Evolutionary conservation across 2,888 invertebrate genomes (phyloP), one percentile per base, ranked within the genome.

Genomic region (Chrysolina oricalcia): DNA sequence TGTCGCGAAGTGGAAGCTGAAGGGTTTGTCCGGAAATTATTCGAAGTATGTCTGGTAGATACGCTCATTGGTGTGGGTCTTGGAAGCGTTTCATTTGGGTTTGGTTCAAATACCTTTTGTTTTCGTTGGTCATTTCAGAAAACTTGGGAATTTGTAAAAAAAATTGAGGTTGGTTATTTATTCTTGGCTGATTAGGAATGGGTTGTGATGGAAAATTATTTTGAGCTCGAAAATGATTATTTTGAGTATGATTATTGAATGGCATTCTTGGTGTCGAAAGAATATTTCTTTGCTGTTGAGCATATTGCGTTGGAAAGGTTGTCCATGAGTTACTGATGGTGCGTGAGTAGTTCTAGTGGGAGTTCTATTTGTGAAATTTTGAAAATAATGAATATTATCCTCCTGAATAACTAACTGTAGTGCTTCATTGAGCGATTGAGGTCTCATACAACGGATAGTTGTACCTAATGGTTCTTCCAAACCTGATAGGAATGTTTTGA

Each of bases 401-500:
- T 73, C 73, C 35, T 69, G 27, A 46, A 48, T 69, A 9, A 68
- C 68, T 19, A 68, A 46, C 46, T 73, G 73, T 13, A 69, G 15
- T 15, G 73, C 63, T 69, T 62, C 48, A 5, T n/a, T 15, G 23
- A 56, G 56, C 3, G 23, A 13, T 15, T 13, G 13, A n/a, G 70
- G 74, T 63, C 46, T 71, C 74, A 71, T 74, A 43, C 40, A 66
- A 17, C 74, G 63, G 17, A 65, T 56, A 56, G 64, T 70, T 17
- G 70, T 64, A 2, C 53, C 70, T n/a, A n/a, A n/a, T n/a, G 70
- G 74, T 70, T 66, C 41, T 35, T 17, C 56, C 19, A 69, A 48
- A 21, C 67, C 71, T 1, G 74, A 67, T n/a, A 75, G 46, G n/a
- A 67, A 67, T 17, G 72, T 72, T 75, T 68, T 72, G 6, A 71